Percentiles rank a stretch among this genome's conserved stretches.
phyloP scores from a whole-genome alignment of 2,113 vertebrate genomes.

The Alosa alosa region DNA sequence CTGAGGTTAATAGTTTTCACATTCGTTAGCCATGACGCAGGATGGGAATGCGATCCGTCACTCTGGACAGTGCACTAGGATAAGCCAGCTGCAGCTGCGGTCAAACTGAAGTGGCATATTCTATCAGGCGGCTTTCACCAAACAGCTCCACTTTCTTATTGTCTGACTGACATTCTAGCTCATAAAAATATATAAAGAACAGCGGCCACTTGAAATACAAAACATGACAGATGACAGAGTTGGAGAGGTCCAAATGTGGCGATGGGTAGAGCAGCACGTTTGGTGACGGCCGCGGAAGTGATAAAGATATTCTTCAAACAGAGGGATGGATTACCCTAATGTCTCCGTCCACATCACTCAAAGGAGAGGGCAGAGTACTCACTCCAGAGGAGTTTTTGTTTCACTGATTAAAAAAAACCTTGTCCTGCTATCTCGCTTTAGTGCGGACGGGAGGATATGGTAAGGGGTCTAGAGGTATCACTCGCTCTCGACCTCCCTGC shows the following conservation, averaged over 20 bases:
- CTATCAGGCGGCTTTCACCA: constrained; percentile 65
- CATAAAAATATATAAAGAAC: constrained; percentile 50
- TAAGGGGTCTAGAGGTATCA: constrained; percentile 39
- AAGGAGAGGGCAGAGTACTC: constrained; percentile 44
- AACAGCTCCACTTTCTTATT: constrained; percentile 62
- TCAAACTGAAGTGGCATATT: constrained; percentile 68
- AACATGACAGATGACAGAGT: constrained; percentile 48
- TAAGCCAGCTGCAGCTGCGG: constrained; percentile 58
- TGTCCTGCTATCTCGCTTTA: constrained; percentile 57
- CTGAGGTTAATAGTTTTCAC: constrained; percentile 69
- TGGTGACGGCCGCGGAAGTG: constrained; percentile 43
- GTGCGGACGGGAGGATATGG: constrained; percentile 47
- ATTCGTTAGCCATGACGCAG: constrained; percentile 58
- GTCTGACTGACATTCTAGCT: constrained; percentile 53
- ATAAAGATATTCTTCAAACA: constrained; percentile 60
- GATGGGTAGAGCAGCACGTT: background rate
- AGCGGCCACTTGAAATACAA: constrained; percentile 59
- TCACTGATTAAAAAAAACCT: constrained; percentile 48
- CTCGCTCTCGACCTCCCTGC: constrained; percentile 35
- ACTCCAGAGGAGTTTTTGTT: constrained; percentile 61
- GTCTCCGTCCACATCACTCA: constrained; percentile 48
- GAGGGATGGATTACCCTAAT: constrained; percentile 56
- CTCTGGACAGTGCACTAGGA: constrained; percentile 61
- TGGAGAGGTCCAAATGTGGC: background rate
- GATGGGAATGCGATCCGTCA: constrained; percentile 62